Evolutionary conservation across 2,797 vertebrate genomes (phyloP), one percentile per base, ranked within the genome.

Genomic region (Darevskia mixta): DNA sequence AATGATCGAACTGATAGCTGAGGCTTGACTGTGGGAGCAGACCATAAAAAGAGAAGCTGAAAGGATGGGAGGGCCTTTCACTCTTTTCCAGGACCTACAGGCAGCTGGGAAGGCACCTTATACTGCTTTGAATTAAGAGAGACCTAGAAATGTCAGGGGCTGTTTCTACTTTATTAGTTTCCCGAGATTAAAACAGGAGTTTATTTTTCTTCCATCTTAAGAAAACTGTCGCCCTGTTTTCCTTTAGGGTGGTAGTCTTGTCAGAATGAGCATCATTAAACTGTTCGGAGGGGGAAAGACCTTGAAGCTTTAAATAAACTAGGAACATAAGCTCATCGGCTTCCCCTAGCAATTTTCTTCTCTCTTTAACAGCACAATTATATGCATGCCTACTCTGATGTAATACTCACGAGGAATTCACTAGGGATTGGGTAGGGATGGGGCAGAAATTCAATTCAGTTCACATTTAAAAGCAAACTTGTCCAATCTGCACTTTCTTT

Each of bases 101-200:
- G 5, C 20, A 41, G 32, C 66, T 45, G 32, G 3, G 32, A 11
- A 41, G 55, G 67, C 41, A 35, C 27, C 45, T 72, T 18, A 10
- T 3, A 2, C 85, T 86, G 85, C 76, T 79, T 73, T 81, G 79
- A 75, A 87, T 87, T 64, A 87, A 81, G 58, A 58, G n/a, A 27
- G 67, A 58, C 69, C 67, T 78, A 55, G 45, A 79, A 69, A 38
- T 66, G 77, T 35, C 75, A 61, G 27, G 49, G n/a, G 77, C 43
- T 83, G 45, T 32, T 81, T 87, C 69, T 80, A n/a, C 45, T 81
- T 87, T 73, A 86, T 80, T 79, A 27, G 29, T 86, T 72, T 32
- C 67, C 78, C 27, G 58, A 86, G 85, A 66, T 86, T 80, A 86
- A 80, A 80, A 72, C 67, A 86, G 77, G 43, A 72, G 69, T 61